A percentile compares a stretch with the other conserved stretches of the same genome.
Conservation (phyloP, 2,888 invertebrate genomes). For the Gari tellinella region DNA sequence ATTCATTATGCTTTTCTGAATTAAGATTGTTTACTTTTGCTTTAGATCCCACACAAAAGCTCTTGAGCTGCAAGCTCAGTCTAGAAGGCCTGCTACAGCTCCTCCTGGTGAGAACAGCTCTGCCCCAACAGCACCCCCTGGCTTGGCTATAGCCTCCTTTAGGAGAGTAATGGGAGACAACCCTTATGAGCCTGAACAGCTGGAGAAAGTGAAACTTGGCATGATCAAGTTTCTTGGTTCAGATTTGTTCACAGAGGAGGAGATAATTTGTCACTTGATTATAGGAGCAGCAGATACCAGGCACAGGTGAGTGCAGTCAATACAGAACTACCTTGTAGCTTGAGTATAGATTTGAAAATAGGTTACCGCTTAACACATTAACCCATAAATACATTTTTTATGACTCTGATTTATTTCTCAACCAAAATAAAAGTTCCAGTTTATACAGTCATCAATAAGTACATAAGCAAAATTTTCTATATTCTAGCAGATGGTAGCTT, state of each 20-base stretch:
- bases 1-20: too few relatives aligned
- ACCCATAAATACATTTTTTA: too few relatives aligned
- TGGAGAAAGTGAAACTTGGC: slow-evolving; percentile 92
- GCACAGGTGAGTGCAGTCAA: slow-evolving; percentile 76
- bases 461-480: too few relatives aligned
- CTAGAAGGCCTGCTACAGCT: slow-evolving; percentile 55
- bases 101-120: slow-evolving; percentile 46
- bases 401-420: too few relatives aligned
- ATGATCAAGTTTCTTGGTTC: slow-evolving; percentile 92
- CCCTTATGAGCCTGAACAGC: slow-evolving; percentile 79
- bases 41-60: slow-evolving; percentile 43
- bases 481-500: too few relatives aligned
- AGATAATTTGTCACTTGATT: slow-evolving; percentile 91
- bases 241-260: slow-evolving; percentile 91
- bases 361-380: too few relatives aligned
- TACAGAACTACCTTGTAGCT: too few relatives aligned
- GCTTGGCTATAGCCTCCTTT: slow-evolving; percentile 77
- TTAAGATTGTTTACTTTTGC: slow-evolving; percentile 6
- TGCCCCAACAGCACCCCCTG: slow-evolving; percentile 73
- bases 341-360: too few relatives aligned
- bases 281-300: slow-evolving; percentile 95
- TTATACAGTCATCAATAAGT: too few relatives aligned
- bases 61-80: slow-evolving; percentile 45
- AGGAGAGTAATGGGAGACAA: slow-evolving; percentile 78
- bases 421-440: too few relatives aligned